Conservation (phyloP, 2,797 vertebrate genomes). For the Naso thynnoides region DNA sequence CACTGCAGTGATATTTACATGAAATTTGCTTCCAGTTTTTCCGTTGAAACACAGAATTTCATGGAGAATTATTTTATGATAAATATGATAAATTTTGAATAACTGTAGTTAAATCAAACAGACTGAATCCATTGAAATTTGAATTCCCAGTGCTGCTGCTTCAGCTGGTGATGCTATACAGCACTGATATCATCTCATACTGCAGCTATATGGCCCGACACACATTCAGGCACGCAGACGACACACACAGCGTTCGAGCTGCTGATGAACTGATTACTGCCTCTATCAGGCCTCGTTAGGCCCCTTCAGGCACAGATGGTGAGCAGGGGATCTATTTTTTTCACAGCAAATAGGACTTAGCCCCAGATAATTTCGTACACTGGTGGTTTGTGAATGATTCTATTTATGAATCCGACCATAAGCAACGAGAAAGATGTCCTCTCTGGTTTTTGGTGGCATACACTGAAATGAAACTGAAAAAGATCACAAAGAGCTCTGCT, state of each 20-base stretch:
- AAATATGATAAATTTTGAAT: not conserved
- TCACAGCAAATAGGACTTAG: constrained; percentile 58
- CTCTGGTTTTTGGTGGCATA: constrained; percentile 21
- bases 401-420: constrained; percentile 51
- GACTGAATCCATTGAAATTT: constrained; percentile 8
- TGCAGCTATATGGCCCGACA: not conserved
- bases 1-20: not conserved
- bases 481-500: not conserved
- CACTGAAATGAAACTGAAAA: constrained; percentile 1
- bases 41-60: not conserved
- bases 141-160: not conserved
- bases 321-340: constrained; percentile 52
- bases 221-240: constrained; percentile 22
- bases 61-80: not conserved
- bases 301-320: constrained; percentile 63
- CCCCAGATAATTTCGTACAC: constrained; percentile 51
- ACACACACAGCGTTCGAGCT: constrained; percentile 36
- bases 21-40: not conserved
- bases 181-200: not conserved
- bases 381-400: constrained; percentile 38
- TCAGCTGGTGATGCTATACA: not conserved
- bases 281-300: constrained; percentile 55
- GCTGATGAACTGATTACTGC: constrained; percentile 63
- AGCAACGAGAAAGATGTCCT: constrained; percentile 15
- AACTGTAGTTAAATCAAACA: not conserved